Evolutionary conservation across 2,888 invertebrate genomes (phyloP).

Genomic region (Acanthosoma haemorrhoidale): DNA sequence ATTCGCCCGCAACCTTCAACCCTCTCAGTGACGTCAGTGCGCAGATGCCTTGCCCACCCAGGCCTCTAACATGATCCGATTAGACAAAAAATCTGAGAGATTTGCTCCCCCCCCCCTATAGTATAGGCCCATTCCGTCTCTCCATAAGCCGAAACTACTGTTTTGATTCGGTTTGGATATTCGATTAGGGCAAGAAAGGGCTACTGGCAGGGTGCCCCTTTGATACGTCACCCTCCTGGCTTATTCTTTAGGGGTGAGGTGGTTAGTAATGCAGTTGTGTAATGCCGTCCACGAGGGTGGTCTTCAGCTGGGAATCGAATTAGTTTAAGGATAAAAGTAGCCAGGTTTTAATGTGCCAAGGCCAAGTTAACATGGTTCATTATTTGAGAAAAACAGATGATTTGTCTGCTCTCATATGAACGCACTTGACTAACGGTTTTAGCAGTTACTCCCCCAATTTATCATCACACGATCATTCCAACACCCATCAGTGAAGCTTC

Average conservation of each 20-base stretch:
- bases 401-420: too few species aligned
- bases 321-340: too few species aligned
- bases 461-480: too few species aligned
- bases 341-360: too few species aligned
- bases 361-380: too few species aligned
- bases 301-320: too few species aligned
- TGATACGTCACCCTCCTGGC: neutral
- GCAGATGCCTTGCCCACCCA: neutral
- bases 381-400: too few species aligned
- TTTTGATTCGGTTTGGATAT: conserved; percentile 12
- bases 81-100: neutral
- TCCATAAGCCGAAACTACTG: conserved; percentile 6
- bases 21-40: neutral
- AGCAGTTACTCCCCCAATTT: too few species aligned
- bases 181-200: conserved; percentile 1
- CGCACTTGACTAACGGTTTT: too few species aligned
- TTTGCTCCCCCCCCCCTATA: neutral
- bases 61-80: neutral
- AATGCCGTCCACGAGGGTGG: too few species aligned
- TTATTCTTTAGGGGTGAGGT: neutral
- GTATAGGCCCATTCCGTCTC: neutral
- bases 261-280: neutral
- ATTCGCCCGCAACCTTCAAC: neutral
- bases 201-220: neutral
- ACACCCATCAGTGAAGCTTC: too few species aligned